Percentiles rank a stretch among this genome's conserved stretches.
Conservation (phyloP, 2,888 invertebrate genomes). For the Drosophila gaucha region DNA sequence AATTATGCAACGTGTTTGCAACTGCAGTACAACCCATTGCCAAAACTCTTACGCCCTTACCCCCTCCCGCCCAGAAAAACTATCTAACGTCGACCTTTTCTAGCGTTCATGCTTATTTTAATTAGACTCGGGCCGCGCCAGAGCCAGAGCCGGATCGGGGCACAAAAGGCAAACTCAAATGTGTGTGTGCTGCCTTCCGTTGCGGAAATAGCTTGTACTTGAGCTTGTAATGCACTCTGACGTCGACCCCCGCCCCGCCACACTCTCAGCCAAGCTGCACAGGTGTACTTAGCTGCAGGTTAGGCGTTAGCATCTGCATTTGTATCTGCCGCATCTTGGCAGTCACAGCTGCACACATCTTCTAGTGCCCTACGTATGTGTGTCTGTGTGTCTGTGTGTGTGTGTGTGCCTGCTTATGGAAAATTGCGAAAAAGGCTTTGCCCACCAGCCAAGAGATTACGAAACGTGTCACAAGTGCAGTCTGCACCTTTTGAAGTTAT, state of each 20-base stretch:
- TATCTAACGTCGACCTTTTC: conserved; percentile 64
- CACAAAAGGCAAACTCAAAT: conserved; percentile 62
- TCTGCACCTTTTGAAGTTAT: conserved; percentile 79
- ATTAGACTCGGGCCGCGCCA: conserved; percentile 61
- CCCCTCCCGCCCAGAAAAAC: conserved; percentile 1
- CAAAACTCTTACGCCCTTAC: conserved; percentile 30
- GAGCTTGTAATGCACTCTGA: conserved; percentile 59
- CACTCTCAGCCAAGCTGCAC: background rate
- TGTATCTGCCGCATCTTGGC: conserved; percentile 51
- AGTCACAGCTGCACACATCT: conserved; percentile 42
- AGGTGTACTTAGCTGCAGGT: conserved; percentile 66
- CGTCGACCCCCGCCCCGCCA: conserved; percentile 3
- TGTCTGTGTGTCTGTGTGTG: conserved; percentile 17
- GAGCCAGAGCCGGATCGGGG: conserved; percentile 8
- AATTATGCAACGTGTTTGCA: conserved; percentile 75
- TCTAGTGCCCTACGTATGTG: no score
- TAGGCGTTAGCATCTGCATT: conserved; percentile 65
- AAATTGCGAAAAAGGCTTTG: conserved; percentile 63
- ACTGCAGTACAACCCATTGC: conserved; percentile 39
- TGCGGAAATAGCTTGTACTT: conserved; percentile 77
- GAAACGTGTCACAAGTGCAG: conserved; percentile 78
- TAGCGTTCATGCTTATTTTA: conserved; percentile 71
- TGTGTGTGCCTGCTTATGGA: conserved; percentile 62
- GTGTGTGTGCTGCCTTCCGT: conserved; percentile 60
- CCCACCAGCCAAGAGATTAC: conserved; percentile 72